Percentiles rank a stretch among this genome's conserved stretches.
phyloP scores from a whole-genome alignment of 1,140 invertebrate species.

The Drosophila oshimai region DNA sequence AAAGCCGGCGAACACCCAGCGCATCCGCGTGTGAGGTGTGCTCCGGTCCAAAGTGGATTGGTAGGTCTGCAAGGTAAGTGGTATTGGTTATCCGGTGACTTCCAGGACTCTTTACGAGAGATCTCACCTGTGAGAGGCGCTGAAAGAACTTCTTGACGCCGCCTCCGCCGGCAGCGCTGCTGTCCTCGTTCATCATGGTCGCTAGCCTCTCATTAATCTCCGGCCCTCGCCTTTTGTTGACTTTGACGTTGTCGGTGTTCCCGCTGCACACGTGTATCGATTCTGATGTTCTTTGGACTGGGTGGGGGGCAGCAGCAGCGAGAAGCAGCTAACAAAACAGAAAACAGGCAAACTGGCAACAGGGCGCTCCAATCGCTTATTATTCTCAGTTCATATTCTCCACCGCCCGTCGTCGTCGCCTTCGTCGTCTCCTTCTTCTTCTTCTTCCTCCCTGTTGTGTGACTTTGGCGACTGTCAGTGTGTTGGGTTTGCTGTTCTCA shows the following conservation, averaged over 20 bases:
- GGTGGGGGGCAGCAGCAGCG: neutral
- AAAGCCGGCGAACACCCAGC: slow-evolving; percentile 84
- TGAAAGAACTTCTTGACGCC: slow-evolving; percentile 74
- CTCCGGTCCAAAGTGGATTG: slow-evolving; percentile 86
- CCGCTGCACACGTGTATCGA: slow-evolving; percentile 32
- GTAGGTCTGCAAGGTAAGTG: slow-evolving; percentile 83
- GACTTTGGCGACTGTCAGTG: slow-evolving; percentile 10
- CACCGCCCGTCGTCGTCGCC: neutral
- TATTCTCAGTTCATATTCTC: slow-evolving; percentile 51
- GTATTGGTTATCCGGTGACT: neutral
- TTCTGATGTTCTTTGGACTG: neutral
- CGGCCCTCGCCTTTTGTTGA: slow-evolving; percentile 33
- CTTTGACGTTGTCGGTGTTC: slow-evolving; percentile 36
- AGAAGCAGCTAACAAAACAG: slow-evolving; percentile 21
- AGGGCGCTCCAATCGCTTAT: slow-evolving; percentile 33
- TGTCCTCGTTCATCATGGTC: slow-evolving; percentile 81
- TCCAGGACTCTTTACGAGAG: neutral
- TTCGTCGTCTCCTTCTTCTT: slow-evolving; percentile 10
- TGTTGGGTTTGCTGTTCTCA: slow-evolving; percentile 2
- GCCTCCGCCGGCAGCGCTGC: slow-evolving; percentile 51
- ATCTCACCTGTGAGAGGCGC: slow-evolving; percentile 74
- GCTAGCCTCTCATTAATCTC: slow-evolving; percentile 23
- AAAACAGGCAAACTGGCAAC: slow-evolving; percentile 23
- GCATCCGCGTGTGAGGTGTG: slow-evolving; percentile 85
- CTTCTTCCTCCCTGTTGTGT: slow-evolving; percentile 13